Evolutionary conservation across 2,113 vertebrate genomes (phyloP).

Genomic region (Nematolebias whitei): DNA sequence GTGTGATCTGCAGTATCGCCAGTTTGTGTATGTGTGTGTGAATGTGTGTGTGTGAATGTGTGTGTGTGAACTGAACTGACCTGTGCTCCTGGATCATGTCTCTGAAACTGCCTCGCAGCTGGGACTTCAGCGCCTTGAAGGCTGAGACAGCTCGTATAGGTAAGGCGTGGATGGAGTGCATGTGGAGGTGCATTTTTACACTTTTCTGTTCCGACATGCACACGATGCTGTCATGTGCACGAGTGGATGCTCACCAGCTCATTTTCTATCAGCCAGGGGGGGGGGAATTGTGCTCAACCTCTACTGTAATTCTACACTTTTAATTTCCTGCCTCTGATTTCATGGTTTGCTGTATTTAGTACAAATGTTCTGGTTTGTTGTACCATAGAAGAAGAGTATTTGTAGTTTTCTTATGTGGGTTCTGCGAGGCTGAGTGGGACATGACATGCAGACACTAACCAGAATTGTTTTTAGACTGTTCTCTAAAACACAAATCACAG

Average conservation of each 20-base stretch:
- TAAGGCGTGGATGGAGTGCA: slow-evolving; percentile 48
- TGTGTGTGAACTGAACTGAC: slow-evolving; percentile 51
- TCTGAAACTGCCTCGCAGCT: slow-evolving; percentile 91
- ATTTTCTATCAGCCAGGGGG: neutral
- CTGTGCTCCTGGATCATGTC: slow-evolving; percentile 84
- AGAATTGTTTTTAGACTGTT: slow-evolving; percentile 10
- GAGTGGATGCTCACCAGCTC: neutral
- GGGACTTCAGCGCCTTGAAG: slow-evolving; percentile 92
- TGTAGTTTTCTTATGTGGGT: neutral
- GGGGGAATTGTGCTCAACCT: no score
- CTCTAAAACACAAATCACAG: slow-evolving; percentile 11
- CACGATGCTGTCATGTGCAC: neutral
- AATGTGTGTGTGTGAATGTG: slow-evolving; percentile 17
- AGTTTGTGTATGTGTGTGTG: slow-evolving; percentile 15
- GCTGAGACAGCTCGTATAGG: slow-evolving; percentile 88
- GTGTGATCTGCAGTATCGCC: slow-evolving; percentile 63
- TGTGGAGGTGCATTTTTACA: neutral
- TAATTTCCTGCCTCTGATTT: neutral
- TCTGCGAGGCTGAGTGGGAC: neutral
- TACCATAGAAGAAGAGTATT: neutral
- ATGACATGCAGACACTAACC: neutral
- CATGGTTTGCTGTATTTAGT: neutral
- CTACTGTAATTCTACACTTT: no score
- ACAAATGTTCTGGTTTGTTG: neutral
- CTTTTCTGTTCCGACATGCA: neutral